Percentiles rank a stretch among this genome's conserved stretches.
Conservation (phyloP, 2,797 vertebrate genomes). For the Myripristis jacobus region DNA sequence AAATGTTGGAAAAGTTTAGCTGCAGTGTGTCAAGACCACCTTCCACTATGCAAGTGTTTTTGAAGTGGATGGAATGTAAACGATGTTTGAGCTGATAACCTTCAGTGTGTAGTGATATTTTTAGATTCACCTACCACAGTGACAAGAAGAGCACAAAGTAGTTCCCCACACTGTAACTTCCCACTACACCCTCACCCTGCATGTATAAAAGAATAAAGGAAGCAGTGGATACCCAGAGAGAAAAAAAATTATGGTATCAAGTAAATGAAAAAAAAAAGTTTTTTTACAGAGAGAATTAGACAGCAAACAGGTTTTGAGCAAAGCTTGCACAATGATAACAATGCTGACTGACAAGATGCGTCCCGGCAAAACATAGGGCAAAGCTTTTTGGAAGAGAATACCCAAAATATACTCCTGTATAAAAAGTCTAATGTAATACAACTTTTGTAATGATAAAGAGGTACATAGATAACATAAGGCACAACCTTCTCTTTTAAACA, state of each 20-base stretch:
- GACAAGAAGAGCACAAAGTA: too few relatives aligned
- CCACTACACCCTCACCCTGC: neutral
- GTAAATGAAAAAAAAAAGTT: neutral
- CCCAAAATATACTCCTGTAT: neutral
- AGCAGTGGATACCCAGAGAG: neutral
- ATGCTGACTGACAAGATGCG: neutral
- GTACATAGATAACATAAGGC: neutral
- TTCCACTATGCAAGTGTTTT: neutral
- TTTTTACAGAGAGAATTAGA: neutral
- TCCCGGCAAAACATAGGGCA: neutral
- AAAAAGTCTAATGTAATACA: neutral
- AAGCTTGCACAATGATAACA: neutral
- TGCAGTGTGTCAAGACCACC: neutral
- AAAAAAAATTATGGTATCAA: neutral
- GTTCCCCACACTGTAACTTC: neutral
- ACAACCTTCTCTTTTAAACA: neutral
- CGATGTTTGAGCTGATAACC: too few relatives aligned
- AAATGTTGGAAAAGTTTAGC: neutral
- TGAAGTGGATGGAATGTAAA: neutral
- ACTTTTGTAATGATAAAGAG: slow-evolving; percentile 6
- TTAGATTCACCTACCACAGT: too few relatives aligned
- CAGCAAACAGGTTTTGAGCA: neutral
- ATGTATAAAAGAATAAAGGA: slow-evolving; percentile 4
- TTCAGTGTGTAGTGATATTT: too few relatives aligned
- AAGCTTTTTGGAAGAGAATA: neutral